A percentile compares a stretch with the other conserved stretches of the same genome.
phyloP scores from a whole-genome alignment of 2,888 invertebrate species.

The Mesoligia furuncula region DNA sequence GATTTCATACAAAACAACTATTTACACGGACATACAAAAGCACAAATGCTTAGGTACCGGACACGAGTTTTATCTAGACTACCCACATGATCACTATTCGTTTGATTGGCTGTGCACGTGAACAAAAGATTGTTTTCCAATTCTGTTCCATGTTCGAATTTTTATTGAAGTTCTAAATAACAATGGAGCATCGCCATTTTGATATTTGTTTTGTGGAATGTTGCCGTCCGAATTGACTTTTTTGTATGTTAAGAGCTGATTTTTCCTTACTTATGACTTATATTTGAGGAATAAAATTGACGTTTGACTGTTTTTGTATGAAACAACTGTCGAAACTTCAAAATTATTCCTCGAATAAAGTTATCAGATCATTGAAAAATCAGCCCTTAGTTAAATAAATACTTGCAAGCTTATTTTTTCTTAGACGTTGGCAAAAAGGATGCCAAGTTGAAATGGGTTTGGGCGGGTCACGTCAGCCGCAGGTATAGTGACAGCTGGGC shows the following conservation, averaged over 20 bases:
- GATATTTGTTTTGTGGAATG: not conserved
- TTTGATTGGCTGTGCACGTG: constrained; percentile 34
- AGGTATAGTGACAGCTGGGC: too few species aligned
- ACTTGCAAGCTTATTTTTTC: too few species aligned
- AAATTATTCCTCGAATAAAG: too few species aligned
- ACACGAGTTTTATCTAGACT: constrained; percentile 25
- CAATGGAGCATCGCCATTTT: not conserved
- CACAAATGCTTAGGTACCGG: not conserved
- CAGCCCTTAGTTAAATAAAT: too few species aligned
- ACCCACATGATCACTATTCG: constrained; percentile 20
- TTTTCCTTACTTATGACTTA: too few species aligned
- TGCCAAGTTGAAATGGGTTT: too few species aligned
- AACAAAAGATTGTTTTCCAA: constrained; percentile 39
- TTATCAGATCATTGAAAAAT: too few species aligned
- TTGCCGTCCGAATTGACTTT: not conserved
- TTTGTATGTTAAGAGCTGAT: not conserved
- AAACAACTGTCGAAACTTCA: too few species aligned
- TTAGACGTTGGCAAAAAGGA: too few species aligned
- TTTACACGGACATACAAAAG: not conserved
- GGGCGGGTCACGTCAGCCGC: too few species aligned
- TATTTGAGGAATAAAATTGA: too few species aligned
- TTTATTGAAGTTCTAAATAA: constrained; percentile 40
- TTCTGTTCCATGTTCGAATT: constrained; percentile 47
- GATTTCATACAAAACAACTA: not conserved
- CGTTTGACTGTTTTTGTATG: too few species aligned